phyloP scores from a whole-genome alignment of 2,888 invertebrate genomes.

The Harmothoe impar region DNA sequence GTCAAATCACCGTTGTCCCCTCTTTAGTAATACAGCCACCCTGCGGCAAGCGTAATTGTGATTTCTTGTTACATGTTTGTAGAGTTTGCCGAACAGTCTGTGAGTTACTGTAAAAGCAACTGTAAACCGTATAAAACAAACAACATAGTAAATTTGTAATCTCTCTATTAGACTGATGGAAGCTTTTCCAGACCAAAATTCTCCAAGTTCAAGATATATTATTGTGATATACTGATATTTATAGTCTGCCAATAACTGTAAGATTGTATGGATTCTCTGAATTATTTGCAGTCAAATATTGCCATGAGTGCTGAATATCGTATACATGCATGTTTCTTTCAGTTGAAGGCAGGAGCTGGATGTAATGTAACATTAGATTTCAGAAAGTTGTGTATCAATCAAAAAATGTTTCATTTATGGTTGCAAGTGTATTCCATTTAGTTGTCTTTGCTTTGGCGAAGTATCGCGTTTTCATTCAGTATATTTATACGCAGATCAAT shows the following conservation, averaged over 20 bases:
- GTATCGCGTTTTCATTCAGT: conserved; percentile 22
- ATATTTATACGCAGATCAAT: neutral
- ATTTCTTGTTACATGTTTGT: conserved; percentile 22
- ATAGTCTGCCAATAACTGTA: neutral
- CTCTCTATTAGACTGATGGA: neutral
- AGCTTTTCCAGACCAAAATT: neutral
- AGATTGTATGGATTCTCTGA: conserved; percentile 9
- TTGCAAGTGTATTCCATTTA: neutral
- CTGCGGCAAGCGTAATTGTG: conserved; percentile 13
- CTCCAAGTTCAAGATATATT: neutral
- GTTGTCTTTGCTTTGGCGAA: conserved; percentile 40
- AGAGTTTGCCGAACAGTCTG: neutral
- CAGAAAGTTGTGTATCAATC: neutral
- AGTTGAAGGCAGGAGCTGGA: neutral
- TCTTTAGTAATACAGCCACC: neutral
- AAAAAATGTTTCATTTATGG: neutral
- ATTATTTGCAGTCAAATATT: conserved; percentile 42
- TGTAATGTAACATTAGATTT: conserved; percentile 17
- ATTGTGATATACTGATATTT: neutral
- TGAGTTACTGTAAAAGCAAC: neutral
- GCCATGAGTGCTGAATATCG: neutral
- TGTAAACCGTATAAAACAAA: neutral
- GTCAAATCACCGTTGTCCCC: no score
- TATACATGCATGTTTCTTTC: neutral
- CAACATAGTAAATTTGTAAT: neutral